Percentiles rank a stretch among this genome's conserved stretches.
These are phyloP conservation scores for Xylocopa sonorina DNA, from an alignment of 1,140 invertebrate genomes.

Conservation along the genomic window DNA sequence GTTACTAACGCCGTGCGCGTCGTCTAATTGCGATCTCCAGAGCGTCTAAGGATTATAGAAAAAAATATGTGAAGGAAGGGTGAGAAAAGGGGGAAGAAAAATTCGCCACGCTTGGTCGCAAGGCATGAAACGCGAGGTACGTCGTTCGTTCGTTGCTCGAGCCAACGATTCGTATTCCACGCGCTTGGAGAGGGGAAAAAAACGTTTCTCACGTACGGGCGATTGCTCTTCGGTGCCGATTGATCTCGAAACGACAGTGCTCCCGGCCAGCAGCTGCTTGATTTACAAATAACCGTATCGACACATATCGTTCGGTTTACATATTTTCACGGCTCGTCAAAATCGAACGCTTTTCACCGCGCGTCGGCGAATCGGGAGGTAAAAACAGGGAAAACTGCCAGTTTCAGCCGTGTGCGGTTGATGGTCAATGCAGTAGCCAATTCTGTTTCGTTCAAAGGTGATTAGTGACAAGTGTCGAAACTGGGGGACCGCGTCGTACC, in stretches of 20 bases:
- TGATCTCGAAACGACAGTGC: conserved; percentile 27
- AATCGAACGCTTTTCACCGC: neutral
- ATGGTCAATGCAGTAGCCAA: no score
- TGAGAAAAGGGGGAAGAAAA: neutral
- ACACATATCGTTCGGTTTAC: conserved; percentile 18
- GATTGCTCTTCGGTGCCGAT: conserved; percentile 9
- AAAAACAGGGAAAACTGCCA: neutral
- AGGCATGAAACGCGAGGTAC: neutral
- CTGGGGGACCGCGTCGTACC: no score
- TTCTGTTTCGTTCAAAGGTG: no score
- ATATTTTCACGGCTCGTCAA: conserved; percentile 14
- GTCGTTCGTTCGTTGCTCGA: conserved; percentile 1
- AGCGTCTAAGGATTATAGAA: neutral
- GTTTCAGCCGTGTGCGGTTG: neutral
- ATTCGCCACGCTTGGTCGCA: neutral
- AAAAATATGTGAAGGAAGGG: no score
- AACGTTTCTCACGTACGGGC: conserved; percentile 20
- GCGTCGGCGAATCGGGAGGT: neutral
- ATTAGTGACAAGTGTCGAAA: no score
- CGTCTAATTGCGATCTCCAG: conserved; percentile 16
- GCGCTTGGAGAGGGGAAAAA: neutral
- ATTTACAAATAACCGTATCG: conserved; percentile 36
- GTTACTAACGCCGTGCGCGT: neutral
- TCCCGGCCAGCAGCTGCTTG: conserved; percentile 6
- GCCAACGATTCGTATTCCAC: conserved; percentile 16